phyloP scores from a whole-genome alignment of 2,888 invertebrate genomes.

The Dendrolimus pini region DNA sequence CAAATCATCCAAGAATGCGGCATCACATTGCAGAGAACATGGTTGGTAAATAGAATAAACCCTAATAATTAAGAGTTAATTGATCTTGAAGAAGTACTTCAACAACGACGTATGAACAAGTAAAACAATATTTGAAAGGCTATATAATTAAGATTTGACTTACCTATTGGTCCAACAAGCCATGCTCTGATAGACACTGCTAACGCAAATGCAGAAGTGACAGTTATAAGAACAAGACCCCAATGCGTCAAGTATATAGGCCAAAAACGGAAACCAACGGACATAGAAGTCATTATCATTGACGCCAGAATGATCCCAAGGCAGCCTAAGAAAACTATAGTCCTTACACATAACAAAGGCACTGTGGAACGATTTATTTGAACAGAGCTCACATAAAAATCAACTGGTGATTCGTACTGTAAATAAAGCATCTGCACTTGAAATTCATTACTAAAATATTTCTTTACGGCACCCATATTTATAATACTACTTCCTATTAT shows the following conservation, averaged over 20 bases:
- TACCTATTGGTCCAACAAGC: conserved; percentile 41
- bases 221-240: conserved; percentile 47
- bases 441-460: conserved; percentile 46
- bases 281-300: conserved; percentile 22
- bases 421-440: conserved; percentile 30
- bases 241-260: conserved; percentile 60
- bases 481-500: neutral
- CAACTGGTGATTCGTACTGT: conserved; percentile 37
- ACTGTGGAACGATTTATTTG: conserved; percentile 40
- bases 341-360: conserved; percentile 39
- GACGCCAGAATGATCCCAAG: conserved; percentile 40
- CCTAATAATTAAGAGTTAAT: no score
- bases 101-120: no score
- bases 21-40: no score
- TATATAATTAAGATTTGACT: conserved; percentile 17
- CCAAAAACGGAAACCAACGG: conserved; percentile 30
- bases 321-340: conserved; percentile 41
- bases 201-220: conserved; percentile 39
- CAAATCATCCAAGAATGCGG: no score
- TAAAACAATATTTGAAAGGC: no score
- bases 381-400: conserved; percentile 47
- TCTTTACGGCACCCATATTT: conserved; percentile 42
- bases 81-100: no score
- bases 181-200: conserved; percentile 35
- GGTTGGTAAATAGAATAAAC: no score